Conservation (phyloP, 1,140 invertebrate genomes). For the Palaemon carinicauda region DNA sequence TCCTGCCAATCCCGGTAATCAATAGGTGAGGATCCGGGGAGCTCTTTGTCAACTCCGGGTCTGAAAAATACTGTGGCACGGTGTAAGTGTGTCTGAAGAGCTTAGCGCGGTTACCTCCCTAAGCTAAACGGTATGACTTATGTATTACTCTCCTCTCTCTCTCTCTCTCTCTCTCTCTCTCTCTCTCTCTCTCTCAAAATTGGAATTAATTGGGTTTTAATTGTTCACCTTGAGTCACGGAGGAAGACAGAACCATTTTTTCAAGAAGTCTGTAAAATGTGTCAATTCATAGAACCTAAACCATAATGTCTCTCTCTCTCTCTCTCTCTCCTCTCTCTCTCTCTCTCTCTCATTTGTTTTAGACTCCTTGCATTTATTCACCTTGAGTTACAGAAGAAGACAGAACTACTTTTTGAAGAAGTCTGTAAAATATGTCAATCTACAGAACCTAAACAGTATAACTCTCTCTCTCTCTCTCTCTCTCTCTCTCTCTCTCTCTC, state of each 20-base stretch:
- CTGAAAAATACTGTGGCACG: slow-evolving; percentile 17
- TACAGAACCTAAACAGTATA: not conserved
- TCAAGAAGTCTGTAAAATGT: no score
- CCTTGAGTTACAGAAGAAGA: no score
- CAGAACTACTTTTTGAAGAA: no score
- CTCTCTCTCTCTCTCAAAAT: not conserved
- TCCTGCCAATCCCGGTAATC: slow-evolving; percentile 30
- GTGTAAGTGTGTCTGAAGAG: slow-evolving; percentile 4
- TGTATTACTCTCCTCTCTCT: not conserved
- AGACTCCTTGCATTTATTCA: no score
- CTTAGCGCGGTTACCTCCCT: not conserved
- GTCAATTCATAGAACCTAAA: no score
- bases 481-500: not conserved
- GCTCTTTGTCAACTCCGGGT: slow-evolving; percentile 27
- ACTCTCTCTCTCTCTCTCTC: not conserved
- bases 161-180: not conserved
- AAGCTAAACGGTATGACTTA: not conserved
- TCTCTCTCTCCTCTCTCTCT: no score
- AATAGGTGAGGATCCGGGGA: slow-evolving; percentile 28
- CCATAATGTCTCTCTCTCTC: no score
- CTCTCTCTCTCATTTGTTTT: no score
- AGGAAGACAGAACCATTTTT: no score
- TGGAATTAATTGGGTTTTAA: no score
- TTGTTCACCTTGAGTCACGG: no score
- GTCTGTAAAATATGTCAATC: no score